phyloP scores from a whole-genome alignment of 2,797 vertebrate genomes.

The Prionace glauca region DNA sequence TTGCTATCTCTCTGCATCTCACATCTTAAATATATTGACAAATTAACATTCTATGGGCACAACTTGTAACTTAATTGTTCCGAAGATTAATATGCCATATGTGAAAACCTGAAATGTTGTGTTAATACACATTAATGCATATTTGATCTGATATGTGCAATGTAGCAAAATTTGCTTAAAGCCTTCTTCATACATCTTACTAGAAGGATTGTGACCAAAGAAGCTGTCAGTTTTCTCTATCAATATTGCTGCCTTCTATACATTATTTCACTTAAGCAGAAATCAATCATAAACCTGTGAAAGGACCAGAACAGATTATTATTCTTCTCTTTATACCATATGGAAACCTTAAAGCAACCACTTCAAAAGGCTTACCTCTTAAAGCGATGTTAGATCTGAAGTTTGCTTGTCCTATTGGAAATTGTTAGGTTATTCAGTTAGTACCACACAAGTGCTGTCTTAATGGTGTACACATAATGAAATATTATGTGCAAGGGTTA shows the following conservation, averaged over 20 bases:
- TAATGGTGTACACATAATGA: background rate
- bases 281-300: conserved; percentile 8
- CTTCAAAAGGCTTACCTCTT: conserved; percentile 19
- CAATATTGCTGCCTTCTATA: background rate
- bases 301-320: background rate
- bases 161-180: background rate
- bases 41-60: background rate
- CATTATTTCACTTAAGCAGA: background rate
- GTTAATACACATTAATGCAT: background rate
- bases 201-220: background rate
- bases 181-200: background rate
- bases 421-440: background rate
- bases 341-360: conserved; percentile 22
- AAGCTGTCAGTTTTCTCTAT: background rate
- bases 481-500: background rate
- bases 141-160: background rate
- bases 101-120: background rate
- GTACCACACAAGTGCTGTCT: background rate
- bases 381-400: background rate
- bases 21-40: background rate
- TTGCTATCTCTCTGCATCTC: background rate
- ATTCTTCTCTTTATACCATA: background rate
- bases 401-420: background rate
- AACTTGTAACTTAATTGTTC: background rate
- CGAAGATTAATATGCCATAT: background rate